Conservation (phyloP, 1,140 invertebrate species). For the Polyergus mexicanus region DNA sequence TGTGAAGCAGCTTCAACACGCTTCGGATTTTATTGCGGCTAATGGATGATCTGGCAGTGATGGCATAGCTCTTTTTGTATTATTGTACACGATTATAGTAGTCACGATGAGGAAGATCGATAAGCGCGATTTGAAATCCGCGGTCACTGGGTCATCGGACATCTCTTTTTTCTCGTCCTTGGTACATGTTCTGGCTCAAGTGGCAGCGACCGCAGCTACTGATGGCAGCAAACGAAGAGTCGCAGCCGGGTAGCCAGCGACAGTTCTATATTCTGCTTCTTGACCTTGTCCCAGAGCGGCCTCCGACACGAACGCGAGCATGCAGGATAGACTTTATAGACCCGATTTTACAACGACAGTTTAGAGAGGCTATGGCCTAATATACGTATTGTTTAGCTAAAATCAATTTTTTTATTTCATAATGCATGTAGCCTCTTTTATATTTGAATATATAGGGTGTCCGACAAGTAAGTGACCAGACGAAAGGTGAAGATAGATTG, state of each 20-base stretch:
- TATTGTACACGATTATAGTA: neutral
- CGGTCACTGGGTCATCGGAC: conserved; percentile 68
- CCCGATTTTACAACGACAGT: conserved; percentile 3
- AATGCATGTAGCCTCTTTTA: too few species aligned
- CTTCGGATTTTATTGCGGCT: neutral
- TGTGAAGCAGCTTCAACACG: neutral
- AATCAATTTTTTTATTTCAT: too few species aligned
- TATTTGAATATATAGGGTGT: too few species aligned
- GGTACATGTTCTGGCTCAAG: conserved; percentile 44
- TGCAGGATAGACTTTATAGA: conserved; percentile 60
- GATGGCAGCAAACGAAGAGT: conserved; percentile 45
- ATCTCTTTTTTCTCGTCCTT: conserved; percentile 64
- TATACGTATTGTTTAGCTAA: too few species aligned
- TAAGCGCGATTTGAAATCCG: conserved; percentile 67
- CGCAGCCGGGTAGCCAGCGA: conserved; percentile 56
- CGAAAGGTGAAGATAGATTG: too few species aligned
- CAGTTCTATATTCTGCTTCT: conserved; percentile 76
- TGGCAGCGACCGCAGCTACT: conserved; percentile 50
- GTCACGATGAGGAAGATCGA: conserved; percentile 37
- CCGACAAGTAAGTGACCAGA: too few species aligned
- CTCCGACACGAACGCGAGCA: conserved; percentile 65
- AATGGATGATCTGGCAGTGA: conserved; percentile 28
- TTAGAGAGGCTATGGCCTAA: neutral
- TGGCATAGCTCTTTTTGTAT: neutral
- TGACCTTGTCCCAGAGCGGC: conserved; percentile 77